Conservation (phyloP, 2,113 vertebrate species). For the Clarias macrocephalus region DNA sequence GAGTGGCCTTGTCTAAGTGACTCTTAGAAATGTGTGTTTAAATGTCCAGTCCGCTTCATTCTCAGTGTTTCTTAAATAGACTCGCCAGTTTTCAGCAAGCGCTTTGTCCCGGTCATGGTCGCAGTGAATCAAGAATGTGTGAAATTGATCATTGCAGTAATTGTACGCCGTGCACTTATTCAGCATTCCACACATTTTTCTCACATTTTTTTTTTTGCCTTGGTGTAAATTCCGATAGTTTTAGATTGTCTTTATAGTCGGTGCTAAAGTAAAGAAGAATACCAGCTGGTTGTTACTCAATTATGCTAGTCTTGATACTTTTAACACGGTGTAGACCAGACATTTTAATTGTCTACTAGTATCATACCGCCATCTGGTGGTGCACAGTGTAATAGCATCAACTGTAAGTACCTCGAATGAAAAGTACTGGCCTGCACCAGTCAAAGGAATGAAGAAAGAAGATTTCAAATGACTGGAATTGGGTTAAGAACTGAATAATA, state of each 20-base stretch:
- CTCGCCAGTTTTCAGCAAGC: too few species aligned
- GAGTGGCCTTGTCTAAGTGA: background rate
- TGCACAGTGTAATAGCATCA: background rate
- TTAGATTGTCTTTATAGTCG: background rate
- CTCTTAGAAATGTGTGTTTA: background rate
- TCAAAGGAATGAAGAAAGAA: too few species aligned
- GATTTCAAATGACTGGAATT: too few species aligned
- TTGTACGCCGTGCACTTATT: background rate
- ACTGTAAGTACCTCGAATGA: background rate
- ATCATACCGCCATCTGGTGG: slow-evolving; percentile 57
- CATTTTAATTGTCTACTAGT: slow-evolving; percentile 2
- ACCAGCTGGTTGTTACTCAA: background rate
- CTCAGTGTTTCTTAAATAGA: background rate
- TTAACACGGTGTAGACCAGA: background rate
- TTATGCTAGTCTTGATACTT: background rate
- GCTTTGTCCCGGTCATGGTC: too few species aligned
- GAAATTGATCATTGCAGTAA: background rate
- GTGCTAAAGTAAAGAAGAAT: background rate
- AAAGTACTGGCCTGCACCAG: too few species aligned
- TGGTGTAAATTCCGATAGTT: background rate
- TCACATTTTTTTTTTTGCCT: background rate
- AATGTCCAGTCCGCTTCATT: background rate
- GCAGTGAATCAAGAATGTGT: background rate
- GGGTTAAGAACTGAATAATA: too few species aligned
- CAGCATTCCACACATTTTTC: background rate